Conservation (phyloP, 64 coral and sea anemone genomes). For the Catalaphyllia jardinei region DNA sequence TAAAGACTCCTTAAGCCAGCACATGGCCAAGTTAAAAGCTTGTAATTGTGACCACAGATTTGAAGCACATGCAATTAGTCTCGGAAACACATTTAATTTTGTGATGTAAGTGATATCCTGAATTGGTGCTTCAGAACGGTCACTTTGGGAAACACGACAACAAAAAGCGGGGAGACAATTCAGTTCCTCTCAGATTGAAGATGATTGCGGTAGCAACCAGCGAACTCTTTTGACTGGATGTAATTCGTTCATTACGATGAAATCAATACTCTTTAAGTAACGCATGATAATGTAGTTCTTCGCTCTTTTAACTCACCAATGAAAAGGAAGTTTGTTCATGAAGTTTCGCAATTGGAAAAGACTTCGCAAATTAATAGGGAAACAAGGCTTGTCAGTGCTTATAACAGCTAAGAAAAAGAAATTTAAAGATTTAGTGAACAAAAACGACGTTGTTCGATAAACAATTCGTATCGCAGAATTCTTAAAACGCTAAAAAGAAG, state of each 20-base stretch:
- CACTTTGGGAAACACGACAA: conserved; percentile 18
- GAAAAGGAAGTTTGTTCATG: neutral
- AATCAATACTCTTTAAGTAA: conserved; percentile 25
- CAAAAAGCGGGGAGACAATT: conserved; percentile 17
- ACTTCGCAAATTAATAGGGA: neutral
- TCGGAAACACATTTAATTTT: conserved; percentile 55
- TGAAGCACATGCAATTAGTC: conserved; percentile 47
- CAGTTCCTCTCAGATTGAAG: conserved; percentile 6
- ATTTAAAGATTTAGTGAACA: neutral
- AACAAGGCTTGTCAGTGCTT: no score
- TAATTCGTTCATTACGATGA: conserved; percentile 18
- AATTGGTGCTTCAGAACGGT: conserved; percentile 1
- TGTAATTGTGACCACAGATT: conserved; percentile 38
- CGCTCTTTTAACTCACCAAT: neutral
- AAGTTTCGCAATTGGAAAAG: neutral
- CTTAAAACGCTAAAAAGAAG: neutral
- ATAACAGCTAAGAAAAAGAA: neutral
- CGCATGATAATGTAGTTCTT: neutral
- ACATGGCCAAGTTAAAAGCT: conserved; percentile 41
- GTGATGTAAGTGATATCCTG: conserved; percentile 42
- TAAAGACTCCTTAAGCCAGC: conserved; percentile 37
- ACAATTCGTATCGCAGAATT: neutral
- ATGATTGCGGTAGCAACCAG: conserved; percentile 3
- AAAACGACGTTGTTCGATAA: neutral
- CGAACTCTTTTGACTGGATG: neutral